Percentiles rank a stretch among this genome's conserved stretches.
These are phyloP conservation scores for Platynereis dumerilii DNA, from an alignment of 2,888 invertebrate species.

Conservation along the genomic window DNA sequence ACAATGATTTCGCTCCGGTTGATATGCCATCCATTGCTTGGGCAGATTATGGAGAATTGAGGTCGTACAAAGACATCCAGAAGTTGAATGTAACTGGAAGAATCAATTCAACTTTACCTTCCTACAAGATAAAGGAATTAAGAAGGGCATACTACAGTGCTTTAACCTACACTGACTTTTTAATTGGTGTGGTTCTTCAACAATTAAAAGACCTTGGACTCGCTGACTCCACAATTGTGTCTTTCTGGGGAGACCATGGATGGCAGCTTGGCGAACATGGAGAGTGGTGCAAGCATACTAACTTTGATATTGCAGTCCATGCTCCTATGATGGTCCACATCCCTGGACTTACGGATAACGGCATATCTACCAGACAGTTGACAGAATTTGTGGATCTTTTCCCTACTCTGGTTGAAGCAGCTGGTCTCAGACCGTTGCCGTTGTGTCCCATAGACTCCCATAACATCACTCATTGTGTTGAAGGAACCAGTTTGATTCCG, in stretches of 20 bases:
- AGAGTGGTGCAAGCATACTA: constrained; percentile 30
- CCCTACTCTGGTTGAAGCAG: constrained; percentile 29
- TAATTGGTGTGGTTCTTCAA: constrained; percentile 35
- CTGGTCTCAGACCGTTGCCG: constrained; percentile 17
- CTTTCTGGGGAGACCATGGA: constrained; percentile 45
- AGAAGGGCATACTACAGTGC: constrained; percentile 43
- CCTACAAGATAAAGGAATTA: constrained; percentile 27
- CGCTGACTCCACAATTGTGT: constrained; percentile 40
- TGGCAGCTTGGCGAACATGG: constrained; percentile 43
- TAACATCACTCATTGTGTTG: constrained; percentile 36
- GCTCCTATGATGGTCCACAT: constrained; percentile 28
- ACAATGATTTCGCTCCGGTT: constrained; percentile 24
- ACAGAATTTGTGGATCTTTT: constrained; percentile 31
- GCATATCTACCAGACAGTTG: neutral
- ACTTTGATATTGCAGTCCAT: constrained; percentile 29
- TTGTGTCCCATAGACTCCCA: constrained; percentile 24
- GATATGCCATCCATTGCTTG: constrained; percentile 29
- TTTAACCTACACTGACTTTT: constrained; percentile 38
- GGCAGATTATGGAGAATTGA: constrained; percentile 16
- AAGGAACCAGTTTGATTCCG: constrained; percentile 42
- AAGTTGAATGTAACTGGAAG: constrained; percentile 15
- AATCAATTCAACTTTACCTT: constrained; percentile 26
- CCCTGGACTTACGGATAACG: constrained; percentile 21
- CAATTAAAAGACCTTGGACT: constrained; percentile 37
- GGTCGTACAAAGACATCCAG: constrained; percentile 28